Conservation (phyloP, 2,113 vertebrate species). For the Meleagris gallopavo region DNA sequence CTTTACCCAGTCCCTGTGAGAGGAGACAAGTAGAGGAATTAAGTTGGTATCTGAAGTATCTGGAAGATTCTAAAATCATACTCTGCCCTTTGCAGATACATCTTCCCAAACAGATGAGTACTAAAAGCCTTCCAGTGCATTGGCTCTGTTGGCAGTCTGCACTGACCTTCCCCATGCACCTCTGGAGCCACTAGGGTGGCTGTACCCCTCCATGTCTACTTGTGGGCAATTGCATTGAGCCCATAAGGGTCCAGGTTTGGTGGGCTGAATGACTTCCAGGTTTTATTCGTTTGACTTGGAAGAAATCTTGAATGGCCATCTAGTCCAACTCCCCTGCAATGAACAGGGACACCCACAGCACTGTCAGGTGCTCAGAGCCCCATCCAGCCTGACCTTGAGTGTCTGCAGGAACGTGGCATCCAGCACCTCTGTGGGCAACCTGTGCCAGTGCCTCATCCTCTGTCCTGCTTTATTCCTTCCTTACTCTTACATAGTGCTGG, state of each 20-base stretch:
- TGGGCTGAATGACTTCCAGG: neutral
- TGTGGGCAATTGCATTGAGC: neutral
- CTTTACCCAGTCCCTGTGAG: neutral
- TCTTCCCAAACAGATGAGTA: neutral
- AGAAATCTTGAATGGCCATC: no score
- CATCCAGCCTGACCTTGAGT: no score
- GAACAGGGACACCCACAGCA: no score
- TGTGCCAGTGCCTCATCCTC: neutral
- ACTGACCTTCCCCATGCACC: neutral
- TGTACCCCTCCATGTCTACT: neutral
- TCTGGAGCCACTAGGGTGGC: rapidly evolving
- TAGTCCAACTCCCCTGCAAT: no score
- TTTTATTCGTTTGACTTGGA: neutral
- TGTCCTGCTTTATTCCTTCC: neutral
- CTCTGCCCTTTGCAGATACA: neutral
- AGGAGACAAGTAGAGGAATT: neutral
- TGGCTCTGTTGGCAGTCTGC: neutral
- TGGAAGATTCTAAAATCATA: neutral
- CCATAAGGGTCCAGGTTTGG: neutral
- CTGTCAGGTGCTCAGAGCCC: no score
- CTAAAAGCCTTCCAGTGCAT: neutral
- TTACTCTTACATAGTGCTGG: neutral
- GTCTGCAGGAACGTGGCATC: no score
- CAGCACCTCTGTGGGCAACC: no score
- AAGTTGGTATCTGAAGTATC: neutral